Conservation (phyloP, 2,888 invertebrate species). For the Ichneumoninae sp. region DNA sequence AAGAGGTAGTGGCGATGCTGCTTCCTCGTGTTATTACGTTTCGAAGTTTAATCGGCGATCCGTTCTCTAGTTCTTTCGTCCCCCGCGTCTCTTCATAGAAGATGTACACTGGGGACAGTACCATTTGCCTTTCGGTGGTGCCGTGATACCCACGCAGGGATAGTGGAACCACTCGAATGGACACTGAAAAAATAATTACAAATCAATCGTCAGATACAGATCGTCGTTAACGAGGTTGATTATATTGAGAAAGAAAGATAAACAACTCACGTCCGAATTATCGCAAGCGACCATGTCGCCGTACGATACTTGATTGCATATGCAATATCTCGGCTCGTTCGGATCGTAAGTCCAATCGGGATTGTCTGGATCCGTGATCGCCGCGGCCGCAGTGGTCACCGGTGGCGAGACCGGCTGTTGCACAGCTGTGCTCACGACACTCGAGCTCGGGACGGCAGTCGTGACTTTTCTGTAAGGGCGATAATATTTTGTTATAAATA, state of each 20-base stretch:
- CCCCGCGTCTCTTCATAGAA: slow-evolving; percentile 93
- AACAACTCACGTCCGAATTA: slow-evolving; percentile 93
- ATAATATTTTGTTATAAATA: background rate
- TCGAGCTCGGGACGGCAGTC: slow-evolving; percentile 78
- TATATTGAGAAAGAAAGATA: background rate
- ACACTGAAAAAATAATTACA: slow-evolving; percentile 88
- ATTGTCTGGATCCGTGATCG: slow-evolving; percentile 87
- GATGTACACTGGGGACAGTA: slow-evolving; percentile 98
- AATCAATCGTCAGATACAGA: background rate
- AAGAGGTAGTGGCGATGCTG: slow-evolving; percentile 80
- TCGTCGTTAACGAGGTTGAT: background rate
- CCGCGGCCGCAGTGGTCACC: slow-evolving; percentile 80
- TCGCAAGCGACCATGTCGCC: slow-evolving; percentile 99
- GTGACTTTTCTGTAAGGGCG: slow-evolving; percentile 80
- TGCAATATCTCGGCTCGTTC: slow-evolving; percentile 97
- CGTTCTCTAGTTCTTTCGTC: slow-evolving; percentile 89
- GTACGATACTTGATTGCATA: slow-evolving; percentile 98
- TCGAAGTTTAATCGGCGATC: slow-evolving; percentile 71
- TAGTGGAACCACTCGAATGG: slow-evolving; percentile 99
- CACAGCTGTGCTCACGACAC: slow-evolving; percentile 78
- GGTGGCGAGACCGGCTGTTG: slow-evolving; percentile 84
- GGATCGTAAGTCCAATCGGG: slow-evolving; percentile 97
- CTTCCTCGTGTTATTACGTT: slow-evolving; percentile 58
- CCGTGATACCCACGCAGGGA: slow-evolving; percentile 97
- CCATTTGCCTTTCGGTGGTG: slow-evolving; percentile 99